A percentile compares a stretch with the other conserved stretches of the same genome.
phyloP scores from a whole-genome alignment of 2,797 vertebrate species.

The Propithecus deckenii region DNA sequence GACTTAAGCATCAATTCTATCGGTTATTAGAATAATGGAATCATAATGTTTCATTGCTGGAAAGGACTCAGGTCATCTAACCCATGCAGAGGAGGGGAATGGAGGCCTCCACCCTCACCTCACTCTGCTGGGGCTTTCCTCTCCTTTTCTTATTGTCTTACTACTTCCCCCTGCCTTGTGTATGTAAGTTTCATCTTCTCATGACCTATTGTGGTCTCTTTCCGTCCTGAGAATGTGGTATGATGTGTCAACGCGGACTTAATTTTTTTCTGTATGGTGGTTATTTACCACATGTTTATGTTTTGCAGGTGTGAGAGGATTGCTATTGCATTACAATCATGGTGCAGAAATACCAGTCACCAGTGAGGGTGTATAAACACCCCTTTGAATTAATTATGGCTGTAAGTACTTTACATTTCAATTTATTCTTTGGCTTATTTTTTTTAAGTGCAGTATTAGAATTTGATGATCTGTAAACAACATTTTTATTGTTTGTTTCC shows the following conservation, averaged over 20 bases:
- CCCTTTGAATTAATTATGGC: slow-evolving; percentile 97
- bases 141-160: background rate
- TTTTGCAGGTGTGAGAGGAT: slow-evolving; percentile 82
- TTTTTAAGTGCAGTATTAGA: background rate
- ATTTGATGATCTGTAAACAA: background rate
- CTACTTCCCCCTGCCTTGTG: background rate
- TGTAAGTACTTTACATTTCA: slow-evolving; percentile 87
- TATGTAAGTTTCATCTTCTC: background rate
- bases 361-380: slow-evolving; percentile 95
- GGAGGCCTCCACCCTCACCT: background rate
- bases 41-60: background rate
- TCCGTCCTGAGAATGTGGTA: background rate
- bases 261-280: background rate
- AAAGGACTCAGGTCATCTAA: background rate
- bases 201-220: background rate
- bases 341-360: slow-evolving; percentile 99
- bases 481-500: background rate
- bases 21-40: background rate
- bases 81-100: background rate
- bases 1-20: background rate
- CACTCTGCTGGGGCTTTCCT: background rate
- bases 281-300: slow-evolving; percentile 57
- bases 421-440: background rate
- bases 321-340: slow-evolving; percentile 83
- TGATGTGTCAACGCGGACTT: too few species aligned